Base-by-base conservation (phyloP, 2,113 vertebrate species). In the Micronisus gabar region DNA sequence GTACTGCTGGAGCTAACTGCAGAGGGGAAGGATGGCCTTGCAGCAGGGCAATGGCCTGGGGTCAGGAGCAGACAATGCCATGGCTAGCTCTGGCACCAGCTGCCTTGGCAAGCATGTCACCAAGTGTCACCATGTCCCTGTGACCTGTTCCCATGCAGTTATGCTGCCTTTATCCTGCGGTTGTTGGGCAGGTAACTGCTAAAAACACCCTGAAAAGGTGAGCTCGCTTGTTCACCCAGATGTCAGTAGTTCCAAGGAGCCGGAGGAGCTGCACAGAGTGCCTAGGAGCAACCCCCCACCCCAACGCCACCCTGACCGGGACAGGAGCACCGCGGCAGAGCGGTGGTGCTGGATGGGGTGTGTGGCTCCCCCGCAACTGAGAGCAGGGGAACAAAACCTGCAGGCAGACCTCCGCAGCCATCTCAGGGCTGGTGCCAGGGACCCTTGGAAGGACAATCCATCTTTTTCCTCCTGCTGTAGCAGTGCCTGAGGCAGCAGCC, bases 271-370 rank as follows among this genome's bases (percentile, higher is more conserved):
- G 53, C 38, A 78, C 47, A 72, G n/a, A n/a, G n/a, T 34, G 15
- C 48, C 53, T 58, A 55, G 53, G 38, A 63, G 43, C 41, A 63
- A 3, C 3, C 20, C 10, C 34, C 22, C 6, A 3, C 65, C 66
- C 40, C 0, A 0, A 41, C 0, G 2, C 15, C 36, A 50, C 47
- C 26, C 58, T 56, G 68, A 25, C 10, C 0, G 0, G 21, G 53
- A 50, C 40, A 56, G 29, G 17, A 76, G 48, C n/a, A 30, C 25
- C 1, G 5, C 32, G 53, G 67, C 52, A 67, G 38, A n/a, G 55
- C 0, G 1, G 41, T 48, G 48, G 23, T 56, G 30, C 38, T 84
- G 78, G 40, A 13, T 34, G 32, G 55, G 23, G 59, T 40, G 19
- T 0, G 1, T 56, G n/a, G 47, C 45, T 72, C 26, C 32, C 22